These are phyloP conservation scores for Labeo calbasu DNA, from an alignment of 2,797 vertebrate genomes.

Conservation along the genomic window DNA sequence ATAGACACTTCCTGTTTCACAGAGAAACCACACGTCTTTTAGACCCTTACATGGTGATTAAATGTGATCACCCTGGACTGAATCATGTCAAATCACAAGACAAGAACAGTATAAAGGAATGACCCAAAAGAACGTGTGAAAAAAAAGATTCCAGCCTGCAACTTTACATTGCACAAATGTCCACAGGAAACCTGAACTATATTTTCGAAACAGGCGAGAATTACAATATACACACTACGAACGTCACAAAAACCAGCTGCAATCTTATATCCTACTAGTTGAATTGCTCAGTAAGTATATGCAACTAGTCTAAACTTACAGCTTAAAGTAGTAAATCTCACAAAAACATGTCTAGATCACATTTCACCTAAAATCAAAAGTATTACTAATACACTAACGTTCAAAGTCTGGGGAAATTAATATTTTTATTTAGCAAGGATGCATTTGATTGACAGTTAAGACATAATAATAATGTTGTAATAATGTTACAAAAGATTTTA, in stretches of 20 bases:
- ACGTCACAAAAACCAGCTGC: not conserved
- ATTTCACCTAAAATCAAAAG: not conserved
- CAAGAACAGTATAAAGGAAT: not conserved
- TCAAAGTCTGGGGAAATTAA: not conserved
- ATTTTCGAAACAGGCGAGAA: not conserved
- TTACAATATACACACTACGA: not conserved
- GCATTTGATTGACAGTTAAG: not conserved
- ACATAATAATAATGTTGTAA: not conserved
- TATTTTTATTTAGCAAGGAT: not conserved
- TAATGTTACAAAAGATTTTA: no score
- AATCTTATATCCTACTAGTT: not conserved
- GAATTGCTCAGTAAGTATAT: not conserved
- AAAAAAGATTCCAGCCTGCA: not conserved
- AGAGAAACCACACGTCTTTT: slow-evolving; percentile 76
- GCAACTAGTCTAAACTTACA: not conserved
- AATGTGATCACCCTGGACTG: slow-evolving; percentile 10
- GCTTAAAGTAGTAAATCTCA: not conserved
- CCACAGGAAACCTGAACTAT: not conserved
- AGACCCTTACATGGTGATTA: slow-evolving; percentile 79
- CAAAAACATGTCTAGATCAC: not conserved
- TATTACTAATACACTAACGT: not conserved
- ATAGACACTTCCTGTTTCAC: slow-evolving; percentile 86
- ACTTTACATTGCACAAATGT: not conserved
- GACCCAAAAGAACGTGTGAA: not conserved
- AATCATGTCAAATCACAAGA: not conserved